phyloP scores from a whole-genome alignment of 2,113 vertebrate genomes.

The Pycnonotus jocosus region DNA sequence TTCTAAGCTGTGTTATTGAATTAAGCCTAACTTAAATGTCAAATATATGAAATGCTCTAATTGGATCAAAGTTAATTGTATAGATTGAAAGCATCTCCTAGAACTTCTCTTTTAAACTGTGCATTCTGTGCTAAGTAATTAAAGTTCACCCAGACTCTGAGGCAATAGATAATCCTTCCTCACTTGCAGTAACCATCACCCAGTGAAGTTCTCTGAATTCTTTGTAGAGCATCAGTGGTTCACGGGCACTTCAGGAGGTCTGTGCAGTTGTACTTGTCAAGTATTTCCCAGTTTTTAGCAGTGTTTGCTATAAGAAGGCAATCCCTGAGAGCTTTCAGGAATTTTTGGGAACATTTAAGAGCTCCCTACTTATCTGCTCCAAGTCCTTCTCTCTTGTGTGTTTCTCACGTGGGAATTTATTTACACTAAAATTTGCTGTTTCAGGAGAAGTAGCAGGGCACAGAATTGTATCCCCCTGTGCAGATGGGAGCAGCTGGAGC shows the following conservation, averaged over 20 bases:
- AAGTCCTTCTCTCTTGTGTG: background rate
- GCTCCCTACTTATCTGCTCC: background rate
- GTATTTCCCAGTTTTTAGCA: background rate
- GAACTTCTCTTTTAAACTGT: background rate
- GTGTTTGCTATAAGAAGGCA: background rate
- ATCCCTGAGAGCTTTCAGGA: background rate
- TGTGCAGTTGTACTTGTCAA: background rate
- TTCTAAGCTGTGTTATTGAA: background rate
- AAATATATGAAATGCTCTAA: background rate
- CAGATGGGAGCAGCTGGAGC: conserved; percentile 49
- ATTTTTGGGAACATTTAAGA: background rate
- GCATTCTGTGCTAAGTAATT: background rate
- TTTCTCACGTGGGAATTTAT: background rate
- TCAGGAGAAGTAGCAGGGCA: background rate
- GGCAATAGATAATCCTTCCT: background rate
- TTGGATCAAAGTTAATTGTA: background rate
- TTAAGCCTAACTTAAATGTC: background rate
- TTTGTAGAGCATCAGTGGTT: background rate
- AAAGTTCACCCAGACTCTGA: background rate
- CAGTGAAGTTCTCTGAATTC: background rate
- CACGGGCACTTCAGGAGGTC: background rate
- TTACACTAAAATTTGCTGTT: background rate
- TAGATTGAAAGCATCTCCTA: background rate
- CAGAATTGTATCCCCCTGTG: background rate
- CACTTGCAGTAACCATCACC: background rate